Evolutionary conservation across 92 coral and sea anemone species (phyloP), one percentile per base, ranked within the genome.

Genomic region (Heliopora coerulea): DNA sequence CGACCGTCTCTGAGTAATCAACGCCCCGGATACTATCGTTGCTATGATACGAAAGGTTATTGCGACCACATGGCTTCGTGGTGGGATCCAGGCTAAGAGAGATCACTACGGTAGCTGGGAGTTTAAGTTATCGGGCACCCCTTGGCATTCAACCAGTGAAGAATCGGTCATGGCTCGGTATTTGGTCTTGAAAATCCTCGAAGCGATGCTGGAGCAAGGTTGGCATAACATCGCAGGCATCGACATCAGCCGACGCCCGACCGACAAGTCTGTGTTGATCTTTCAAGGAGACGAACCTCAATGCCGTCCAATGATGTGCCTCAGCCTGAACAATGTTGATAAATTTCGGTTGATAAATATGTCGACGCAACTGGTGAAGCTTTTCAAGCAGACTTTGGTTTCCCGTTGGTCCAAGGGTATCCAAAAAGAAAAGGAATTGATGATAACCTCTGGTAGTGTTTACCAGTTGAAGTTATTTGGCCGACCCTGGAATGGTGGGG

Each of bases 121-220:
- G 83, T 85, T 85, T 57, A 85, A 85, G 52, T 54, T 85, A 33
- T 74, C 74, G 32, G 85, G 88, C 6, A 66, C 49, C 63, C 88
- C 88, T 2, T 85, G 88, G 88, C 65, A 80, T 65, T 79, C 88
- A 0, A 26, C 56, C 8, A 66, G 82, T 1, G 41, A 56, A 15
- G 88, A 85, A 77, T 80, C 85, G 12, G 85, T 68, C 1, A 83
- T 68, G 48, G 78, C 88, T 25, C 57, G 85, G 40, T 85, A 75
- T 59, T 49, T 80, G 49, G 59, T 85, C 25, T 0, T 72, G 18
- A 80, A 75, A 20, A 46, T 85, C 4, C 29, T 85, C 21, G 82
- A 85, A 61, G 62, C 66, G 32, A 60, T 85, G 42, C 85, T 65
- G 70, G 26, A 52, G 8, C 78, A 80, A 35, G 85, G 88, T 58